Evolutionary conservation across 2,888 invertebrate genomes (phyloP), one percentile per base, ranked within the genome.

Genomic region (Monoplex corrugatus): DNA sequence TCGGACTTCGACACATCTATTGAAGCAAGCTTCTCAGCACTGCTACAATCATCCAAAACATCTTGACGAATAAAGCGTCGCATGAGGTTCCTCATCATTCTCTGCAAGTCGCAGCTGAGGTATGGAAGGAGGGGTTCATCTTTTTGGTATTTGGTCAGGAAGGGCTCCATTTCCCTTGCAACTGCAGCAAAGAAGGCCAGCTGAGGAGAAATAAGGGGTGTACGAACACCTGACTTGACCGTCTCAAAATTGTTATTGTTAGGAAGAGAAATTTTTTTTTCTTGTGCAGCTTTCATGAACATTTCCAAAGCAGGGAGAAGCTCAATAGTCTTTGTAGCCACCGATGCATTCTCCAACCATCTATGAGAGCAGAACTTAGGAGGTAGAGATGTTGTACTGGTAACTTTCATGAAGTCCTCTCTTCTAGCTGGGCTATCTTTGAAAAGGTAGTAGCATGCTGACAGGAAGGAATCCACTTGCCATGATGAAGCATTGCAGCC

Each of bases 401-500:
- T 50, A 50, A 50, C 50, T 19, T n/a, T 13, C 75, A 75, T 2
- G 23, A 40, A 80, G 28, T 80, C 78, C 40, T 80, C 78, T 40
- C 19, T 16, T 19, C 78, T 40, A 5, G 78, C 78, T 80, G 78
- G 78, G 8, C 40, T 40, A 32, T 80, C 43, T 5, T 43, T 28
- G 43, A 80, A 80, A 23, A 80, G 28, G 13, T 1, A 23, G 78
- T 43, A 80, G 2, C 23, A 5, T 6, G 35, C n/a, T 50, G 84
- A 45, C 6, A 57, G 35, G 19, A 84, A 57, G 19, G 10, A 28
- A 16, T 84, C 84, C 5, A 23, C 32, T 5, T 50, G 32, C 84
- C 84, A 84, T 43, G 10, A 3, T 13, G 84, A 16, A 32, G 84
- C 84, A 8, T 84, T 45, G 45, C 84, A 84, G 6, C 84, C 50